phyloP scores from a whole-genome alignment of 1,140 invertebrate genomes.

The Homarus americanus region DNA sequence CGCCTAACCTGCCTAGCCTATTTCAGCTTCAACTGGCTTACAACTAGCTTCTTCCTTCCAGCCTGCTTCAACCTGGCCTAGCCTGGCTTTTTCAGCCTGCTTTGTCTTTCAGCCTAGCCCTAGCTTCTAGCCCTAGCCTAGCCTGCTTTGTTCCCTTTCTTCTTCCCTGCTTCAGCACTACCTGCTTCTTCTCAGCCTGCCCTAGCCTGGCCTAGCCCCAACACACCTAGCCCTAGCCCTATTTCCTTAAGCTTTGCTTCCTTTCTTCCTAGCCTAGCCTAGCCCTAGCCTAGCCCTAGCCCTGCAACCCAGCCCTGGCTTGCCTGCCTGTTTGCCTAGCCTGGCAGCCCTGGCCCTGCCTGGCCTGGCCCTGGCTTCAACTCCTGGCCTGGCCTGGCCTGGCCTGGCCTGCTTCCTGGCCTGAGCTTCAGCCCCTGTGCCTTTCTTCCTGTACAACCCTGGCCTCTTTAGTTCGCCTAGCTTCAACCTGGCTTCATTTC shows the following conservation, averaged over 20 bases:
- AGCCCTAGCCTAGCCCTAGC: conserved; percentile 9
- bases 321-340: conserved; percentile 50
- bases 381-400: conserved; percentile 74
- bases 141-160: neutral
- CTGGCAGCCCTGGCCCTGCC: conserved; percentile 50
- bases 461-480: neutral
- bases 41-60: too few relatives aligned
- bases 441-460: neutral
- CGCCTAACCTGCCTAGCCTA: too few relatives aligned
- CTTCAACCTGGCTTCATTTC: neutral
- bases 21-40: neutral
- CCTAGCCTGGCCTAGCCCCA: conserved; percentile 27
- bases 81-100: neutral
- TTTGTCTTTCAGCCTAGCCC: too few relatives aligned
- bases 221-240: neutral
- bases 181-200: conserved; percentile 22
- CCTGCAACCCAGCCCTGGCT: conserved; percentile 27
- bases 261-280: conserved; percentile 16
- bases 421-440: neutral
- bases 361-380: neutral
- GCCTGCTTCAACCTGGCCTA: conserved; percentile 43
- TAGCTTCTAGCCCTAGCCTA: neutral
- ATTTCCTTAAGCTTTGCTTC: neutral
- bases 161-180: neutral
- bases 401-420: conserved; percentile 14